Evolutionary conservation across 2,113 vertebrate species (phyloP).

Genomic region (Xenopus laevis): DNA sequence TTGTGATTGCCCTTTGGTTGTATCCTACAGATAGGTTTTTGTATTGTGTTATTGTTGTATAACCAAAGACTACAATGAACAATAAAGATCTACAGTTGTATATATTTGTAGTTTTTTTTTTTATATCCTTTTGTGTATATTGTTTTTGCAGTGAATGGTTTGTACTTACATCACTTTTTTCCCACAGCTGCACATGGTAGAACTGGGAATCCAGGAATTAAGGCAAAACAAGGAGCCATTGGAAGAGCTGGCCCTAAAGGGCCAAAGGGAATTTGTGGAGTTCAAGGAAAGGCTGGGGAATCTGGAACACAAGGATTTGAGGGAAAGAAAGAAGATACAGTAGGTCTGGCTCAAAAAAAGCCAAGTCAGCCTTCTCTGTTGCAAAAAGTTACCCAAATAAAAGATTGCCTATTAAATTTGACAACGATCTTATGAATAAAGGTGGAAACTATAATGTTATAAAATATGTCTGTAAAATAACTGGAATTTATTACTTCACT

Average conservation of each 20-base stretch:
- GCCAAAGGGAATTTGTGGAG: constrained; percentile 74
- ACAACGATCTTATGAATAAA: constrained; percentile 89
- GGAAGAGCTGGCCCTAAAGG: constrained; percentile 86
- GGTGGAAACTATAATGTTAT: constrained; percentile 87
- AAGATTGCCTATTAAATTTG: constrained; percentile 89
- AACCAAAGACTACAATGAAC: too few species aligned
- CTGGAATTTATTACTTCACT: constrained; percentile 91
- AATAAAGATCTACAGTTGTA: too few species aligned
- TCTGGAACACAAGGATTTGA: constrained; percentile 74
- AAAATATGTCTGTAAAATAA: constrained; percentile 85
- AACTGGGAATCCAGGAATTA: constrained; percentile 78
- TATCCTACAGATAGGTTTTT: too few species aligned
- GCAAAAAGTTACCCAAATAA: constrained; percentile 92
- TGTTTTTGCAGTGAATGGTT: too few species aligned
- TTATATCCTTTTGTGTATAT: too few species aligned
- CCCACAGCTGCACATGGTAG: constrained; percentile 70
- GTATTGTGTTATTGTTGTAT: too few species aligned
- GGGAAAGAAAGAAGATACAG: constrained; percentile 76
- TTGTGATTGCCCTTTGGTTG: background rate
- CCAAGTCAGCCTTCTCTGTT: constrained; percentile 88
- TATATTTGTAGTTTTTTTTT: too few species aligned
- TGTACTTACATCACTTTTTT: too few species aligned
- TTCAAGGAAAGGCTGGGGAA: constrained; percentile 66
- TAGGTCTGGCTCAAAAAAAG: constrained; percentile 65
- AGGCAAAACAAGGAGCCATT: constrained; percentile 79